Conservation (phyloP, 2,113 vertebrate species). For the rat (Rattus norvegicus) region GRCr8 NC_086027.1:88572501-88573000, state of each 20-base stretch:
- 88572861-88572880: not conserved
- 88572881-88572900: accelerated
- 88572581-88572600: not conserved
- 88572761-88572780: not conserved
- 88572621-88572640: not conserved
- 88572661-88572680: not conserved
- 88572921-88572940: not conserved
- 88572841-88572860: not conserved
- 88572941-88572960: not conserved
- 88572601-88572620: not conserved
- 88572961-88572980: not conserved
- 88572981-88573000: not conserved
- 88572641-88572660: not conserved
- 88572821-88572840: not conserved
- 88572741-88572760: not conserved
- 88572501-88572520: not conserved
- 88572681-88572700: not conserved
- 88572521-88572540: not conserved
- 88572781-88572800: accelerated
- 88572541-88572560: not conserved
- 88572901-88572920: not conserved
- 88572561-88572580: not conserved
- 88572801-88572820: not conserved
- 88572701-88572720: not conserved
- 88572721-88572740: not conserved